phyloP scores from a whole-genome alignment of 2,113 vertebrate species.

The Gallinago paraguaiae region DNA sequence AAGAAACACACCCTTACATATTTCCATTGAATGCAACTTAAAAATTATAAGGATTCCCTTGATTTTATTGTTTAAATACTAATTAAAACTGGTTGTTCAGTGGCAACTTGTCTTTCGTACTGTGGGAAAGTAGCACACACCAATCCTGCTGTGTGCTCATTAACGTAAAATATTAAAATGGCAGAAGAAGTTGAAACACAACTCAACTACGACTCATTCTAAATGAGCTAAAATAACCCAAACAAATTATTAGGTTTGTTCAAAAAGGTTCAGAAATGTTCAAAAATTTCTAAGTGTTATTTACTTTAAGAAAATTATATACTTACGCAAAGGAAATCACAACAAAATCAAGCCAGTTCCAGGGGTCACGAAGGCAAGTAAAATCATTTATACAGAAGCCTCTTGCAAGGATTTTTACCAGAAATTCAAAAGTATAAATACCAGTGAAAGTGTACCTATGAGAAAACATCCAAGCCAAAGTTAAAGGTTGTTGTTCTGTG shows the following conservation, averaged over 20 bases:
- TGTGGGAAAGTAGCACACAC: neutral
- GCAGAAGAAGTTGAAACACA: neutral
- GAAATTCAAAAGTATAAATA: conserved; percentile 96
- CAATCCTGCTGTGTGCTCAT: neutral
- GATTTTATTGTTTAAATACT: neutral
- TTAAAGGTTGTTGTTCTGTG: neutral
- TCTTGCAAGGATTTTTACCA: conserved; percentile 93
- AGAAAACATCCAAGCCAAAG: conserved; percentile 6
- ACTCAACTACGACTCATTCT: neutral
- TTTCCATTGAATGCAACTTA: neutral
- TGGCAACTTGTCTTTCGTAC: neutral
- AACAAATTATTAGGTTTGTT: neutral
- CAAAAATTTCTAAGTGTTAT: neutral
- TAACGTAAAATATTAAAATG: neutral
- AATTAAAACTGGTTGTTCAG: neutral
- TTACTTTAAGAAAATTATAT: neutral
- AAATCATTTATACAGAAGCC: conserved; percentile 94
- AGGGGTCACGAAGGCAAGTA: conserved; percentile 96
- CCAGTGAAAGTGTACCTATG: conserved; percentile 92
- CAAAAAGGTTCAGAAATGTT: neutral
- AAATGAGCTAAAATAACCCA: neutral
- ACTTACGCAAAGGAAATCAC: conserved; percentile 98
- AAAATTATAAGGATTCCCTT: neutral
- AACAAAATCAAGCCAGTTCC: conserved; percentile 98
- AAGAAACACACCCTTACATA: neutral